Conservation (phyloP, 1,140 invertebrate genomes). For the Aphidius ervi region DNA sequence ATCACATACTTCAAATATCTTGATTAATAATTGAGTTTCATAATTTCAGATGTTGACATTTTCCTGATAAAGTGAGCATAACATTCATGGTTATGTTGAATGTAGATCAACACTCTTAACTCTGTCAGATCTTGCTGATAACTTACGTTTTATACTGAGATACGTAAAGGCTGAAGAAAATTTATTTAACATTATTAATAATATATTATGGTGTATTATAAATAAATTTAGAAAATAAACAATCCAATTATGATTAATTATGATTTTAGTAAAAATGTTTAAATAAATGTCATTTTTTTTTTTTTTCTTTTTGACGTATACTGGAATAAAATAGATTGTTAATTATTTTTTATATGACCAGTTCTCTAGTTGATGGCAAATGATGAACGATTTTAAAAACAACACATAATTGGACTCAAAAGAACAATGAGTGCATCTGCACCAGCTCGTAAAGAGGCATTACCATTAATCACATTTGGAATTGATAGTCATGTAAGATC, state of each 20-base stretch:
- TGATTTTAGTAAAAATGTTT: no score
- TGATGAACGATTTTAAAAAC: constrained; percentile 57
- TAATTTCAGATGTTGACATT: constrained; percentile 99
- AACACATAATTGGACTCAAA: constrained; percentile 56
- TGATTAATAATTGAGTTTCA: constrained; percentile 89
- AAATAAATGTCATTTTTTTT: constrained; percentile 28
- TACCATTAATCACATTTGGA: constrained; percentile 44
- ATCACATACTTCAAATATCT: constrained; percentile 95
- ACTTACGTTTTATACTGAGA: constrained; percentile 95
- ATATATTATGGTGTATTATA: no score
- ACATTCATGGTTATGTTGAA: constrained; percentile 96
- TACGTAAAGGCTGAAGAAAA: constrained; percentile 77
- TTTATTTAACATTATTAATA: not conserved
- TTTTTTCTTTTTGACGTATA: no score
- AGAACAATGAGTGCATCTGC: constrained; percentile 67
- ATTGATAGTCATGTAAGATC: constrained; percentile 15
- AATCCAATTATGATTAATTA: no score
- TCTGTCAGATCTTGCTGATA: constrained; percentile 94
- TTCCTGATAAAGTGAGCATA: constrained; percentile 96
- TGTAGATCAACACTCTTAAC: constrained; percentile 98
- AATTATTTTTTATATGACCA: constrained; percentile 51
- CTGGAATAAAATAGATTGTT: constrained; percentile 56
- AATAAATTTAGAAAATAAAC: no score
- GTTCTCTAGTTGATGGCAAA: constrained; percentile 67
- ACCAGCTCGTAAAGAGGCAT: constrained; percentile 64